phyloP scores from a whole-genome alignment of 1,140 invertebrate genomes.

The Popillia japonica region DNA sequence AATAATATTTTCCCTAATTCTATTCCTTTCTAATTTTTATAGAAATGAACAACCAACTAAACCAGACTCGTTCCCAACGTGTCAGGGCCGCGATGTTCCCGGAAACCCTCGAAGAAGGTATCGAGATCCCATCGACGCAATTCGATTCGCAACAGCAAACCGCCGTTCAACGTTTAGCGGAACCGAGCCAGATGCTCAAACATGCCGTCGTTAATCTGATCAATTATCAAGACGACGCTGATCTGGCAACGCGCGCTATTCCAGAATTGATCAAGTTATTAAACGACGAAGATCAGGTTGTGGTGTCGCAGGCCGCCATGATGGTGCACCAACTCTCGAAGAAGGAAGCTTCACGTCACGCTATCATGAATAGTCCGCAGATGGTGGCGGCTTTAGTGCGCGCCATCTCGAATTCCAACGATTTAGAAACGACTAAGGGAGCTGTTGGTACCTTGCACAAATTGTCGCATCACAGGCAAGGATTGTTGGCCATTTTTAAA shows the following conservation, averaged over 20 bases:
- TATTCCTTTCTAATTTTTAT: no score
- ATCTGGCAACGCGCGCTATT: slow-evolving; percentile 96
- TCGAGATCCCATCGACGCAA: slow-evolving; percentile 96
- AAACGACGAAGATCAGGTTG: slow-evolving; percentile 98
- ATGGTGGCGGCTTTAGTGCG: slow-evolving; percentile 96
- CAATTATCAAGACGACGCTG: slow-evolving; percentile 98
- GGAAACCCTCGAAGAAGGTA: slow-evolving; percentile 91
- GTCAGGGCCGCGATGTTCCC: slow-evolving; percentile 99
- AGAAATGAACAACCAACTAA: slow-evolving; percentile 96
- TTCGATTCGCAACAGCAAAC: slow-evolving; percentile 94
- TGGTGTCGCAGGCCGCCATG: slow-evolving; percentile 97
- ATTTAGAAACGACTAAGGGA: slow-evolving; percentile 95
- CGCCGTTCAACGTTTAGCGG: slow-evolving; percentile 93
- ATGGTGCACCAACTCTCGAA: slow-evolving; percentile 99
- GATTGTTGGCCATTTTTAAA: slow-evolving; percentile 96
- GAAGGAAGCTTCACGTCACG: slow-evolving; percentile 97
- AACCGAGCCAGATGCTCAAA: slow-evolving; percentile 96
- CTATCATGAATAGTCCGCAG: slow-evolving; percentile 97
- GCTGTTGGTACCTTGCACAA: slow-evolving; percentile 97
- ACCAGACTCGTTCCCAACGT: slow-evolving; percentile 93
- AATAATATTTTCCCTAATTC: no score
- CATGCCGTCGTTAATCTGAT: slow-evolving; percentile 98
- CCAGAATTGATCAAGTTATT: slow-evolving; percentile 98
- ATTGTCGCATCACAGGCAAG: slow-evolving; percentile 96
- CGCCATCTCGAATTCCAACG: slow-evolving; percentile 94